Evolutionary conservation across 2,888 invertebrate species (phyloP), one percentile per base, ranked within the genome.

Genomic region (Parnassius orleans): DNA sequence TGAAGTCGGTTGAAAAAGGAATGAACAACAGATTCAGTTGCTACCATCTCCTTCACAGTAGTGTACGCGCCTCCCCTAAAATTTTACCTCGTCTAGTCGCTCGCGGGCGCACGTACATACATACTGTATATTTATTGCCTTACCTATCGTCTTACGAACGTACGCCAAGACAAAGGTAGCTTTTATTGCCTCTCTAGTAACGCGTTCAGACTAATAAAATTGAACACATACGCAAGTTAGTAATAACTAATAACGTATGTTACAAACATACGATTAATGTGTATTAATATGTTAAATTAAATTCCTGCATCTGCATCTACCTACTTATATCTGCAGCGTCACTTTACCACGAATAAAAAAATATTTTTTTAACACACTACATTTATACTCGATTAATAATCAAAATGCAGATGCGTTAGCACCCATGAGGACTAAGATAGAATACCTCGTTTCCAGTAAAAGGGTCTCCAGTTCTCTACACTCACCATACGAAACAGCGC

Each of bases 51-150:
- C 58, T 5, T 61, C 69, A n/a, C 55, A 61, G 58, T 58, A 52
- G 58, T 51, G 10, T 56, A 60, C 69, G 69, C 76, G 72, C 78
- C 82, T 7, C 80, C 84, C 84, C 83, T 77, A 78, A 79, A 86
- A 84, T 87, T 87, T 87, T 87, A 85, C 84, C 81, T 83, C 81
- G 73, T 74, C 79, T 33, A 43, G 44, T 80, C 77, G 73, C 78
- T 78, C 77, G 77, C 76, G 58, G 58, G 58, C 78, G 72, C 75
- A 71, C 73, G 73, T 74, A 75, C 72, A 71, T 73, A 77, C 73
- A 71, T 73, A 77, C 73, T 77, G 80, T 77, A 77, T 80, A 84
- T 80, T 80, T 83, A 83, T 81, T 79, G 77, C 78, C 64, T 66
- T 67, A 63, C 66, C 65, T 69, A 67, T 68, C 64, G 59, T 66